phyloP scores from a whole-genome alignment of 2,113 vertebrate species.

The Sinocyclocheilus anshuiensis region DNA sequence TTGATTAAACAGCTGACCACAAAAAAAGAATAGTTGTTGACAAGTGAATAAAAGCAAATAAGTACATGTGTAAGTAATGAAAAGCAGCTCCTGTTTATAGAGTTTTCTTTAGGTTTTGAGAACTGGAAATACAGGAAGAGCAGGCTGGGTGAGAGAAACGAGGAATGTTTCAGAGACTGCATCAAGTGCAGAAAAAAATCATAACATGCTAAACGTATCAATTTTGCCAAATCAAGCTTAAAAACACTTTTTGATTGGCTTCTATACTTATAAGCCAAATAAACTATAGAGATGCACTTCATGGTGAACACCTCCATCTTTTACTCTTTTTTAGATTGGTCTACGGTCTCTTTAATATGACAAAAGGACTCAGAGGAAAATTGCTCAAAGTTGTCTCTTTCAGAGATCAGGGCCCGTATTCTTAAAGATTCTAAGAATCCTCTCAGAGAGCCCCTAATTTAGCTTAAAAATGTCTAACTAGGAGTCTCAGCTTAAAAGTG shows the following conservation, averaged over 20 bases:
- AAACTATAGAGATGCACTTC: background rate
- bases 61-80: background rate
- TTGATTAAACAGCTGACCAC: background rate
- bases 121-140: slow-evolving; percentile 20
- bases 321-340: background rate
- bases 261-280: background rate
- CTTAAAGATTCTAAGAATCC: too few relatives aligned
- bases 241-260: background rate
- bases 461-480: too few relatives aligned
- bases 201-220: background rate
- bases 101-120: background rate
- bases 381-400: background rate
- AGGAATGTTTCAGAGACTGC: background rate
- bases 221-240: background rate
- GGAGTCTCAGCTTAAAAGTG: too few relatives aligned
- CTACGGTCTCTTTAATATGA: background rate
- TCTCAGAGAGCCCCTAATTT: too few relatives aligned
- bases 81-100: background rate
- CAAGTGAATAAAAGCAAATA: background rate
- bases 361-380: background rate
- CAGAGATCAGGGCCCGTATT: background rate
- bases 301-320: background rate
- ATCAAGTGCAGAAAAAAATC: background rate
- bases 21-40: background rate
- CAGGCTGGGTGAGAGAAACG: background rate